A percentile compares a stretch with the other conserved stretches of the same genome.
Evolutionary conservation across 1,140 invertebrate genomes (phyloP).

Genomic region (Diorhabda sublineata): DNA sequence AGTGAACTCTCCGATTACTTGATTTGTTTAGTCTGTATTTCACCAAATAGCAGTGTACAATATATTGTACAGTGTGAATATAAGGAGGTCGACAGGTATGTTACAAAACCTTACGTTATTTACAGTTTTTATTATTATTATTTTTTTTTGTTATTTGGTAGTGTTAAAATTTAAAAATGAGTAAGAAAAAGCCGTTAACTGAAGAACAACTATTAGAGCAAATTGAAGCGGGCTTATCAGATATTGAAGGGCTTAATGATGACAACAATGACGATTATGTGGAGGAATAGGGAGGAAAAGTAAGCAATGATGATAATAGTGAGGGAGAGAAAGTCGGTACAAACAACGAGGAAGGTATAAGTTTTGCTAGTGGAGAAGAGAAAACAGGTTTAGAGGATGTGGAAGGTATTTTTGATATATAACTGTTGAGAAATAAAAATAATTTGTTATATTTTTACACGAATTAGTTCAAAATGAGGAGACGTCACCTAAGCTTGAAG

Average conservation of each 20-base stretch:
- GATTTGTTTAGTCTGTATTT: neutral
- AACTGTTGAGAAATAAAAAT: too few relatives aligned
- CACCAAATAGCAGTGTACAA: neutral
- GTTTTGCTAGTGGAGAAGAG: neutral
- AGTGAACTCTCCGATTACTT: neutral
- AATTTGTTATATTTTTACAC: too few relatives aligned
- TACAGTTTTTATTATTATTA: neutral
- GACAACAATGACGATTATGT: neutral
- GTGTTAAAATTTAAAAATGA: neutral
- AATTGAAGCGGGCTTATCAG: neutral
- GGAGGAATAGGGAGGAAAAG: neutral
- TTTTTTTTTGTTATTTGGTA: neutral
- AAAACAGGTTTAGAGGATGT: constrained; percentile 21
- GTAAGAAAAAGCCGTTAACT: too few relatives aligned
- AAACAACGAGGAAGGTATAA: neutral
- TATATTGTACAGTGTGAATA: neutral
- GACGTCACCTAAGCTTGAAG: too few relatives aligned
- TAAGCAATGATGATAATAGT: neutral
- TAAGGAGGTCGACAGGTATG: neutral
- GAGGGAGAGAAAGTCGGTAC: neutral
- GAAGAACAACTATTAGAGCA: too few relatives aligned
- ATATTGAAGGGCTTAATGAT: neutral
- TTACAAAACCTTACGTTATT: neutral
- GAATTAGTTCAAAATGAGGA: too few relatives aligned
- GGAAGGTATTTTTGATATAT: constrained; percentile 27